Conservation (phyloP, 1,140 invertebrate genomes). For the Dendrolimus punctatus region DNA sequence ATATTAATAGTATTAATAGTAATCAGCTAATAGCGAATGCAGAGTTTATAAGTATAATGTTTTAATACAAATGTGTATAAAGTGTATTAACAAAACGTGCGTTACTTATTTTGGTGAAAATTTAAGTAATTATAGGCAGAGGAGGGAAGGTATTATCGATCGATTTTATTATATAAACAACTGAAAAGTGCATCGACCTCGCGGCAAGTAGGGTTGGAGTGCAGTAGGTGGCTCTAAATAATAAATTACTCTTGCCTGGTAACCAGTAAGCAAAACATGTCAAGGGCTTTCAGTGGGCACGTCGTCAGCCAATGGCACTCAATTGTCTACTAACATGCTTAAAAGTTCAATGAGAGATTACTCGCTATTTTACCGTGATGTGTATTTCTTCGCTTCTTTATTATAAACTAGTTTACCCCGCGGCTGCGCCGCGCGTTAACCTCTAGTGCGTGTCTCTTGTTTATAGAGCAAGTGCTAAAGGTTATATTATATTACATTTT, state of each 20-base stretch:
- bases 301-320: conserved; percentile 17
- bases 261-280: conserved; percentile 23
- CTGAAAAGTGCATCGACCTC: conserved; percentile 22
- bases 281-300: conserved; percentile 17
- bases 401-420: too few species aligned
- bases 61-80: background rate
- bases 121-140: background rate
- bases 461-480: too few species aligned
- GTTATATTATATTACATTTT: too few species aligned
- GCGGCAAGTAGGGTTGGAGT: conserved; percentile 9
- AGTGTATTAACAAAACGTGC: too few species aligned
- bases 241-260: conserved; percentile 44
- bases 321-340: conserved; percentile 11
- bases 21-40: too few species aligned
- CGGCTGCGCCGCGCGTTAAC: too few species aligned
- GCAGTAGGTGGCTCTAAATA: conserved; percentile 38
- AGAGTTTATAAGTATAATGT: background rate
- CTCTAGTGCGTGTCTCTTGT: too few species aligned
- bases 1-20: too few species aligned
- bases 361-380: too few species aligned
- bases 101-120: too few species aligned
- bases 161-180: background rate
- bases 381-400: too few species aligned
- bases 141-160: conserved; percentile 1
- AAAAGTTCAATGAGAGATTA: too few species aligned